Conservation (phyloP, 1,140 invertebrate genomes). For the Hirudo medicinalis region DNA sequence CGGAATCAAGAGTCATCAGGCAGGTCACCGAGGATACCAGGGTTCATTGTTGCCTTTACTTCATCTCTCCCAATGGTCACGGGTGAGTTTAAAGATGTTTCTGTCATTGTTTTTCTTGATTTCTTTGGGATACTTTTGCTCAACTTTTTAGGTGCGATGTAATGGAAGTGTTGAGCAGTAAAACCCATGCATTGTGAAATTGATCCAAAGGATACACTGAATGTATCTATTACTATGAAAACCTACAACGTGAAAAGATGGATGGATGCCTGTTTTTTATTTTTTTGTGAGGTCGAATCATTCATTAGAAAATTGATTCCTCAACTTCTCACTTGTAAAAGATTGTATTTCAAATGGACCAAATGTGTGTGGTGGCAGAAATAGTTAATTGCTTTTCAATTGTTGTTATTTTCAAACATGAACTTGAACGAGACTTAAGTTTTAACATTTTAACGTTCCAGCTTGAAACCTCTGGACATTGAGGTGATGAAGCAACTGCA, state of each 20-base stretch:
- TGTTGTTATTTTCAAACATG: neutral
- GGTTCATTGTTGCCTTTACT: constrained; percentile 92
- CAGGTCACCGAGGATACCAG: constrained; percentile 69
- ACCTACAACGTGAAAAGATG: too few species aligned
- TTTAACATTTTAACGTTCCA: constrained; percentile 38
- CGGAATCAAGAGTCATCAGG: constrained; percentile 85
- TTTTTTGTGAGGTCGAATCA: neutral
- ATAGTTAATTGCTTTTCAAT: neutral
- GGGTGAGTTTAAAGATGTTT: constrained; percentile 49
- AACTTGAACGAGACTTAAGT: too few species aligned
- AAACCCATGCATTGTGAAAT: too few species aligned
- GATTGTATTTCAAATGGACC: neutral
- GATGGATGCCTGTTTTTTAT: too few species aligned
- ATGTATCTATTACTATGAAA: neutral
- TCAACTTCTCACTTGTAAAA: neutral
- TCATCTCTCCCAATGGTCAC: constrained; percentile 90
- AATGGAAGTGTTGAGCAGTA: too few species aligned
- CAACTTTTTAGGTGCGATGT: too few species aligned
- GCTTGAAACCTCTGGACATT: constrained; percentile 88
- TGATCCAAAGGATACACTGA: neutral
- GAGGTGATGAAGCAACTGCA: constrained; percentile 97
- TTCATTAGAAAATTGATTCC: neutral
- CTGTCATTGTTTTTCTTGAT: neutral
- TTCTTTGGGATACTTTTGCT: too few species aligned
- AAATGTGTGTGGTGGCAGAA: neutral